Evolutionary conservation across 2,888 invertebrate genomes (phyloP), one percentile per base, ranked within the genome.

Genomic region (Elmis aenea): DNA sequence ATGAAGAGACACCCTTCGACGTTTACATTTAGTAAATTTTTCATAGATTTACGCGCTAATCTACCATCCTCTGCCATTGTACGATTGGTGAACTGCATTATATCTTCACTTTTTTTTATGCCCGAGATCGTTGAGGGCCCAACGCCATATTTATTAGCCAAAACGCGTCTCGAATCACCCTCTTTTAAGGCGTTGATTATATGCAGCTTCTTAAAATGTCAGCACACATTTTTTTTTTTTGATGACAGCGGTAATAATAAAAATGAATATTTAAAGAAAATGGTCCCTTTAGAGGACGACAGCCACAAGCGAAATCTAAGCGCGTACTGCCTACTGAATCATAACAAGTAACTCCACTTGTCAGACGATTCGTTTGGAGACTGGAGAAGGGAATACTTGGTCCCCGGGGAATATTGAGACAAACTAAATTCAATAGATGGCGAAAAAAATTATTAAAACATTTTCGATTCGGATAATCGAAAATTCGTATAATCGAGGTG

Each of bases 161-260:
- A 18, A 18, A 18, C 5, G 18, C 18, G 18, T 8, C 18, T 8
- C 18, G 18, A 18, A 18, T 18, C 18, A 18, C 18, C 18, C 5
- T 18, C 8, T 18, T 18, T 18, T 8, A 18, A 18, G 18, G 18
- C 18, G 18, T 18, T 18, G 18, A 18, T 18, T 18, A 18, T 18
- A 18, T 18, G 5, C 8, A 18, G 5, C 18, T 18, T n/a, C n/a
- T n/a, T n/a, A n/a, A n/a, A n/a, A n/a, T n/a, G n/a, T n/a, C n/a
- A n/a, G n/a, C n/a, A n/a, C n/a, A 18, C 18, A 18, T 8, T 5
- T 18, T 18, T 18, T 18, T 8, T 18, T 18, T 18, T 18, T 18
- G 18, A 18, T 18, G 18, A 18, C 18, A 18, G 18, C 18, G 18
- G 18, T 18, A 18, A 18, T 18, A 18, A 18, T 18, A 18, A 18